Evolutionary conservation across 2,113 vertebrate genomes (phyloP), one percentile per base, ranked within the genome.

Genomic region (Amia ocellicauda): DNA sequence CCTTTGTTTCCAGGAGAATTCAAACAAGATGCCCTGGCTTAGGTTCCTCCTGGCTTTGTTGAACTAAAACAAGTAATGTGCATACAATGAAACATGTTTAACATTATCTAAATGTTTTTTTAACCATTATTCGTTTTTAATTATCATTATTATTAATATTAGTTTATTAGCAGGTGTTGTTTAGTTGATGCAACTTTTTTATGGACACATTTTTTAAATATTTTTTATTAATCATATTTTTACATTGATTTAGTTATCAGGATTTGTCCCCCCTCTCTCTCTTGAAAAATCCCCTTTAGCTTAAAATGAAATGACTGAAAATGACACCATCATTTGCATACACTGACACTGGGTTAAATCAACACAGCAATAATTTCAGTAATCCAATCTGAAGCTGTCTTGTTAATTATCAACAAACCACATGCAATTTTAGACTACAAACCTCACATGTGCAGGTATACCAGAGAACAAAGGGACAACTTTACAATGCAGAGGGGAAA

Each of bases 331-430:
- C 14, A 27, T 63, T 63, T 63, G 16, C 28, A 36, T 42, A 41
- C 28, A 41, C 51, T 53, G 51, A 26, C 51, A 53, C 11, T 16
- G 51, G 53, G 53, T 17, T 31, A 27, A 56, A 29, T 56, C n/a
- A 36, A 40, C 50, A 20, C 42, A 41, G 16, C 14, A 22, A 19
- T 28, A 29, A 50, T 58, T 49, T 36, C 4, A 4, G 45, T 50
- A 50, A 56, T 51, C n/a, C 28, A 42, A 13, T 42, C 23, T 57
- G 61, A 59, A 67, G 31, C 47, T 59, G 13, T 58, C 49, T 31
- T 64, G 24, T 50, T 53, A 24, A 59, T 52, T 36, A 69, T 60
- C 49, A 49, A 63, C 19, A n/a, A 24, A 13, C 28, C 52, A 64
- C 19, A 47, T 2, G 14, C 17, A 20, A 29, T 8, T 24, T 3